Percentiles rank a stretch among this genome's conserved stretches.
These are phyloP conservation scores for Maconellicoccus hirsutus DNA, from an alignment of 1,140 invertebrate genomes.

Conservation along the genomic window DNA sequence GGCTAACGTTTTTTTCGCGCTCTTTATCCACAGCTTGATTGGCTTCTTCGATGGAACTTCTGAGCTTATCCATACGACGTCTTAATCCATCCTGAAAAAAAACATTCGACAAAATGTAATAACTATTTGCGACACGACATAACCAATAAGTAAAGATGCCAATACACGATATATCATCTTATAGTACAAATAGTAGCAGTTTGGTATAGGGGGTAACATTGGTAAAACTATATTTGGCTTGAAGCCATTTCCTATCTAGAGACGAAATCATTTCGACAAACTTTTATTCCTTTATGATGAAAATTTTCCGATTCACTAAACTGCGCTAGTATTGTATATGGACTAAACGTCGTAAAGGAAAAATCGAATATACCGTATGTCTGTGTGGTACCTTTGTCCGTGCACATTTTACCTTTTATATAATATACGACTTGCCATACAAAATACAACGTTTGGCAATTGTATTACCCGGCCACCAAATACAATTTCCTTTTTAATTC, in stretches of 20 bases:
- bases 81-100: constrained; percentile 70
- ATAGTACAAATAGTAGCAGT: too few relatives aligned
- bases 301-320: constrained; percentile 1
- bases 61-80: constrained; percentile 87
- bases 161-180: too few relatives aligned
- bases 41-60: constrained; percentile 84
- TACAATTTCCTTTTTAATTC: background rate
- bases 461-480: background rate
- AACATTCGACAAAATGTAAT: background rate
- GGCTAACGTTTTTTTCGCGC: constrained; percentile 86
- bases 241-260: background rate
- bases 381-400: too few relatives aligned
- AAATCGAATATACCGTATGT: background rate
- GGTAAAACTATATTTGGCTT: background rate
- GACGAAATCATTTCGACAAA: background rate
- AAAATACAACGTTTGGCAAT: background rate
- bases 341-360: background rate
- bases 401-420: too few relatives aligned
- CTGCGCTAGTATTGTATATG: background rate
- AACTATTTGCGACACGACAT: too few relatives aligned
- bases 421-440: too few relatives aligned
- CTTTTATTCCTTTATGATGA: background rate
- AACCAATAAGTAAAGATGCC: background rate
- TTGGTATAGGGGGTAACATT: background rate
- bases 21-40: constrained; percentile 83